phyloP scores from a whole-genome alignment of 2,113 vertebrate genomes.

The Eublepharis macularius region DNA sequence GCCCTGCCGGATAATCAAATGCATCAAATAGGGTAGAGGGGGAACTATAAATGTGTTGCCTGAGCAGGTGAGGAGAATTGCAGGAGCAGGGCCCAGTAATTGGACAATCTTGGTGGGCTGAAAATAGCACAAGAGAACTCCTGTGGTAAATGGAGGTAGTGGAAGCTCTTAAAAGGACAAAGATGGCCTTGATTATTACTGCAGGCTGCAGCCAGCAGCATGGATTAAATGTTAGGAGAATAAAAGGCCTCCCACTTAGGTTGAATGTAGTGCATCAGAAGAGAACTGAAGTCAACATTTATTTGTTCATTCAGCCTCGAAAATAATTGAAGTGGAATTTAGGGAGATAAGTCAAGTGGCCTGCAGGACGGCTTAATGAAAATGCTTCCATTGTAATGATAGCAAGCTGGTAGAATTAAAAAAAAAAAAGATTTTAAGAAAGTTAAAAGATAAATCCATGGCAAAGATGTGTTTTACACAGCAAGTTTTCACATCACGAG shows the following conservation, averaged over 20 bases:
- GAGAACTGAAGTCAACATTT: neutral
- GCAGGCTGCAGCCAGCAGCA: neutral
- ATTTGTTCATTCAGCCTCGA: neutral
- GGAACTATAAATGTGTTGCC: neutral
- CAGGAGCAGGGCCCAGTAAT: neutral
- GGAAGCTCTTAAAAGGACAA: neutral
- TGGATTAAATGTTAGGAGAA: neutral
- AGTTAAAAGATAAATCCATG: neutral
- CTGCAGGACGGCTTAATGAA: neutral
- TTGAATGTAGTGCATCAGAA: neutral
- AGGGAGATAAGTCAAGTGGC: fast-evolving
- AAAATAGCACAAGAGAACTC: neutral
- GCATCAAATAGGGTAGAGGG: fast-evolving
- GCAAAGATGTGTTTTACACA: neutral
- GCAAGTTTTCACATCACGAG: neutral
- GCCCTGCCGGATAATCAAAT: fast-evolving
- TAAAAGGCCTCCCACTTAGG: neutral
- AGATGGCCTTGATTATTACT: neutral
- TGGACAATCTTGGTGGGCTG: neutral
- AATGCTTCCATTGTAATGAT: neutral
- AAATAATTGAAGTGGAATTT: neutral
- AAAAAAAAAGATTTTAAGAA: neutral
- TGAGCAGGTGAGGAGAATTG: neutral
- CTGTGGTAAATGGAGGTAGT: neutral
- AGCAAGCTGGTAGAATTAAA: neutral